A percentile compares a stretch with the other conserved stretches of the same genome.
Evolutionary conservation across 2,113 vertebrate species (phyloP).

Genomic region (Saiga tatarica): DNA sequence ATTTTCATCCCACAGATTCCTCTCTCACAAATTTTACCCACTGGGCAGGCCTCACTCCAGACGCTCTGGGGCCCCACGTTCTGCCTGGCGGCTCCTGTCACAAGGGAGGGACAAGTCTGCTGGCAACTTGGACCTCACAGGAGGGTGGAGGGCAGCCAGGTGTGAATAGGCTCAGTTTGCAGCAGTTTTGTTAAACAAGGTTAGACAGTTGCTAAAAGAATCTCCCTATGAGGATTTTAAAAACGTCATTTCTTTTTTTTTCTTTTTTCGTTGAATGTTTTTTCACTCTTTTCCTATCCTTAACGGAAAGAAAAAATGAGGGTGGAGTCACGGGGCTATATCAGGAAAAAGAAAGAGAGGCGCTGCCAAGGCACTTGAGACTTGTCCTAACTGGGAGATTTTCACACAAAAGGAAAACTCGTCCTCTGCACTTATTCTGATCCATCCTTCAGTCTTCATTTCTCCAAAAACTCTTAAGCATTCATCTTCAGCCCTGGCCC

Average conservation of each 20-base stretch:
- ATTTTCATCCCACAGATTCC: background rate
- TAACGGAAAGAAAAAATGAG: conserved; percentile 1
- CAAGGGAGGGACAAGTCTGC: background rate
- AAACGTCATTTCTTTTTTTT: background rate
- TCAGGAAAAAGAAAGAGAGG: background rate
- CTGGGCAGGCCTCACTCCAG: background rate
- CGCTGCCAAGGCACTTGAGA: background rate
- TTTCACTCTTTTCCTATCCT: background rate
- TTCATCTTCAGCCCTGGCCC: background rate
- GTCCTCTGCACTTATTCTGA: background rate
- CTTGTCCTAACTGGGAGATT: background rate
- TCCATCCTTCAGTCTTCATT: background rate
- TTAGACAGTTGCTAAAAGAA: background rate
- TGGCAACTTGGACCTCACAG: background rate
- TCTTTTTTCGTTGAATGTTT: background rate
- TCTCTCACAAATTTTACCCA: background rate
- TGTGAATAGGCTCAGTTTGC: background rate
- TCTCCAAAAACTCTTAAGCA: background rate
- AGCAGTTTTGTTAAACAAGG: background rate
- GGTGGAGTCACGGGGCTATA: background rate
- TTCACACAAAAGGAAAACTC: background rate
- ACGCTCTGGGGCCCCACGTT: background rate
- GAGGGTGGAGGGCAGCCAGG: background rate
- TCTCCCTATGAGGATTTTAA: background rate
- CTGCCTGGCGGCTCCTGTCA: background rate